Conservation (phyloP, 2,113 vertebrate species). For the Panthera tigris region DNA sequence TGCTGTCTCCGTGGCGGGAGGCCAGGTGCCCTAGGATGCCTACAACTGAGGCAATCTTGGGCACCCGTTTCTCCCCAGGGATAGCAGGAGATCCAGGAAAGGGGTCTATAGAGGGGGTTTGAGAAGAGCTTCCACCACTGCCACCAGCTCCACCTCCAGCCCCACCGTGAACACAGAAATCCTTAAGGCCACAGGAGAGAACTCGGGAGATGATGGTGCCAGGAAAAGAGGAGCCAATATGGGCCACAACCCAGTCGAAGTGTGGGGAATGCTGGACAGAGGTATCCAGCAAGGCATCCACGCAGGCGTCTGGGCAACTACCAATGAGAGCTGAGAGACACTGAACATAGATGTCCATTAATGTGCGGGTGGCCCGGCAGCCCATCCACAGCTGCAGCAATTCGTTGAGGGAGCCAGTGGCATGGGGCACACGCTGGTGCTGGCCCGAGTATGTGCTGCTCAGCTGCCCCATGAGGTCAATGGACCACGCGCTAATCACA, state of each 20-base stretch:
- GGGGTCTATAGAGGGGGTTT: conserved; percentile 73
- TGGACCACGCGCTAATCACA: conserved; percentile 93
- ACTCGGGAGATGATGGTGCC: conserved; percentile 96
- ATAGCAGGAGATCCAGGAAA: conserved; percentile 80
- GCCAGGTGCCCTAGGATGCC: conserved; percentile 95
- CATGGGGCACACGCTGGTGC: conserved; percentile 89
- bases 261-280: conserved; percentile 97
- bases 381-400: conserved; percentile 97
- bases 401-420: conserved; percentile 93
- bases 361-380: conserved; percentile 91
- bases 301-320: conserved; percentile 94
- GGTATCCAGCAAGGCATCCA: conserved; percentile 94
- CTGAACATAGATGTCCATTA: conserved; percentile 97
- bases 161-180: conserved; percentile 92
- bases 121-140: conserved; percentile 76
- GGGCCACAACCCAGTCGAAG: conserved; percentile 98
- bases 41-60: conserved; percentile 96
- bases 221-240: conserved; percentile 96
- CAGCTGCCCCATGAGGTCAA: conserved; percentile 95
- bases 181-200: conserved; percentile 94
- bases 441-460: conserved; percentile 94
- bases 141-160: conserved; percentile 75
- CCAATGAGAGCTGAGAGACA: conserved; percentile 94
- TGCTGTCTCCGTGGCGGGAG: conserved; percentile 92
- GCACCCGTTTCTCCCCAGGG: conserved; percentile 86